Percentiles rank a stretch among this genome's conserved stretches.
These are phyloP conservation scores for Catharus minimus DNA, from an alignment of 2,113 vertebrate species.

Conservation along the genomic window DNA sequence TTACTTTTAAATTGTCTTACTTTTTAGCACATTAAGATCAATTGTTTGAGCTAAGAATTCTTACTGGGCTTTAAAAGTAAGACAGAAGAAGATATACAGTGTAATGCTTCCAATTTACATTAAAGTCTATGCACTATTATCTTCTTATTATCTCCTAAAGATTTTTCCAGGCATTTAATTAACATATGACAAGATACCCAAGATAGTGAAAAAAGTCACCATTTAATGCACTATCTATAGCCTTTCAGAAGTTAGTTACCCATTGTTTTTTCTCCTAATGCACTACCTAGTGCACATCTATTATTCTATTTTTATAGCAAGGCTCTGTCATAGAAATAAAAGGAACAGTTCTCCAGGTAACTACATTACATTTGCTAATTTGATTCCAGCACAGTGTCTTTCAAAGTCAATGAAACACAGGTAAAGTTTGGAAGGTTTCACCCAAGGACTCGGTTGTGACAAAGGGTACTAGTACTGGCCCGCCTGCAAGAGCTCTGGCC, in stretches of 20 bases:
- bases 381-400: background rate
- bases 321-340: conserved; percentile 45
- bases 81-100: background rate
- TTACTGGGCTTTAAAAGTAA: conserved; percentile 39
- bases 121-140: conserved; percentile 46
- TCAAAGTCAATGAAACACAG: background rate
- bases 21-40: conserved; percentile 43
- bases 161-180: conserved; percentile 64
- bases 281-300: conserved; percentile 12
- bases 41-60: conserved; percentile 24
- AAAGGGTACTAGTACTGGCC: background rate
- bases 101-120: conserved; percentile 56
- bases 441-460: background rate
- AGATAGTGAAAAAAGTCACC: conserved; percentile 15
- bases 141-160: conserved; percentile 60
- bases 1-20: conserved; percentile 49
- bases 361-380: conserved; percentile 3
- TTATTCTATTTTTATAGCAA: conserved; percentile 48
- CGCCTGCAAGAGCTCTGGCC: background rate
- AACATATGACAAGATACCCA: conserved; percentile 63
- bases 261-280: conserved; percentile 52
- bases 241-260: conserved; percentile 38
- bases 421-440: background rate
- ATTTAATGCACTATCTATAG: conserved; percentile 61
- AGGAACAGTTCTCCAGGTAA: conserved; percentile 24